A percentile compares a stretch with the other conserved stretches of the same genome.
Conservation (phyloP, 2,888 invertebrate species). For the Caenorhabditis imperialis region DNA sequence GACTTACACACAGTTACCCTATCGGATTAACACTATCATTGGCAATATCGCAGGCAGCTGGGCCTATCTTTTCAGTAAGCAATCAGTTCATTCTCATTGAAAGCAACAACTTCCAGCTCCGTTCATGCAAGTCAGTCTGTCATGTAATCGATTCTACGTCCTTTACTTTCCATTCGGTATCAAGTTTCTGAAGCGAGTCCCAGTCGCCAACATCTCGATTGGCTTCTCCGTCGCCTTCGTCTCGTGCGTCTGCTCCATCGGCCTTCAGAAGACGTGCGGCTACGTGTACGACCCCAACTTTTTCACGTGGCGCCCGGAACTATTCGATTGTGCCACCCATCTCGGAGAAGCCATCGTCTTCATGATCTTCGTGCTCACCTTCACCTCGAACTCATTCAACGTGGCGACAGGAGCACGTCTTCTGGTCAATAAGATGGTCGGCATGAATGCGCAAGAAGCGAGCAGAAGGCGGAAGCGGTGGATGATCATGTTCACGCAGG, state of each 20-base stretch:
- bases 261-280: slow-evolving; percentile 24
- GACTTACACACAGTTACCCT: slow-evolving; percentile 12
- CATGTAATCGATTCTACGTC: slow-evolving; percentile 31
- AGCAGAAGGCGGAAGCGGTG: slow-evolving; percentile 19
- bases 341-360: slow-evolving; percentile 10
- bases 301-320: slow-evolving; percentile 32
- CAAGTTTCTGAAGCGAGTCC: slow-evolving; percentile 8
- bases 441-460: slow-evolving; percentile 25
- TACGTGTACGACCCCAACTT: slow-evolving; percentile 33
- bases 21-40: slow-evolving; percentile 22
- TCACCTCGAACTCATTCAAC: slow-evolving; percentile 23
- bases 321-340: slow-evolving; percentile 1
- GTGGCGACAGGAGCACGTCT: slow-evolving; percentile 25
- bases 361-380: slow-evolving; percentile 23
- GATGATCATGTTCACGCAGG: slow-evolving; percentile 45
- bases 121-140: slow-evolving; percentile 27
- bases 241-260: slow-evolving; percentile 25
- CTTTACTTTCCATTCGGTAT: slow-evolving; percentile 38
- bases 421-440: slow-evolving; percentile 26
- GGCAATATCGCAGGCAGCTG: slow-evolving; percentile 21
- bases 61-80: slow-evolving; percentile 38
- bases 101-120: slow-evolving; percentile 14
- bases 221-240: slow-evolving; percentile 1
- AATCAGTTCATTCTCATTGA: neutral
- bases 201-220: slow-evolving; percentile 24